These are phyloP conservation scores for Neopipo cinnamomea DNA, from an alignment of 2,113 vertebrate genomes.

Conservation along the genomic window DNA sequence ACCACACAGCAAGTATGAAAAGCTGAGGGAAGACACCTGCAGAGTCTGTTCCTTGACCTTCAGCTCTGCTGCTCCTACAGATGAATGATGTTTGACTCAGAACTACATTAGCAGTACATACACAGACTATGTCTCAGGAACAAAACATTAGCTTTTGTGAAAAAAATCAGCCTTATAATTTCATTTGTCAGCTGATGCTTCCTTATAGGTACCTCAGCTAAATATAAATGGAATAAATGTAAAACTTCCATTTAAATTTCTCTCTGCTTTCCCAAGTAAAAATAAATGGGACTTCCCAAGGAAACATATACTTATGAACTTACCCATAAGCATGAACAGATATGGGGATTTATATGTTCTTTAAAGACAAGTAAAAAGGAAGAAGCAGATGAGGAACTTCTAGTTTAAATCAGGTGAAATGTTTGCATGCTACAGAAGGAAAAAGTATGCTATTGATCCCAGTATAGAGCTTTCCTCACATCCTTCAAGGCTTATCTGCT, in stretches of 20 bases:
- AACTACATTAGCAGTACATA: neutral
- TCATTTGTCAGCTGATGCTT: neutral
- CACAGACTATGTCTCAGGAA: neutral
- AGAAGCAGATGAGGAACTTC: neutral
- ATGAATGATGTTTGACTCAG: neutral
- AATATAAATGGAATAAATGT: neutral
- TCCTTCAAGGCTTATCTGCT: slow-evolving; percentile 43
- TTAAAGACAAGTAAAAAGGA: neutral
- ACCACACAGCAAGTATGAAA: slow-evolving; percentile 15
- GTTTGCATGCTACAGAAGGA: neutral
- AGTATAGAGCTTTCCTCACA: slow-evolving; percentile 43
- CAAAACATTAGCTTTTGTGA: neutral
- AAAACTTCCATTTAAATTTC: neutral
- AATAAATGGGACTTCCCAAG: neutral
- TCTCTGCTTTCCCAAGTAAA: neutral
- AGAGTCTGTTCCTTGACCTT: slow-evolving; percentile 21
- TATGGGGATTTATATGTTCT: neutral
- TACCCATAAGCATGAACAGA: neutral
- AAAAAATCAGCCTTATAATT: neutral
- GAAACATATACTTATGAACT: neutral
- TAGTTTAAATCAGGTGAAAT: neutral
- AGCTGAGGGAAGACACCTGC: slow-evolving; percentile 47
- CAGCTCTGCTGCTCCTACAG: neutral
- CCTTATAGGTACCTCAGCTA: neutral
- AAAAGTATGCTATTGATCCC: slow-evolving; percentile 29